Percentiles rank a stretch among this genome's conserved stretches.
Evolutionary conservation across 2,113 vertebrate genomes (phyloP).

Genomic region (Plestiodon gilberti): DNA sequence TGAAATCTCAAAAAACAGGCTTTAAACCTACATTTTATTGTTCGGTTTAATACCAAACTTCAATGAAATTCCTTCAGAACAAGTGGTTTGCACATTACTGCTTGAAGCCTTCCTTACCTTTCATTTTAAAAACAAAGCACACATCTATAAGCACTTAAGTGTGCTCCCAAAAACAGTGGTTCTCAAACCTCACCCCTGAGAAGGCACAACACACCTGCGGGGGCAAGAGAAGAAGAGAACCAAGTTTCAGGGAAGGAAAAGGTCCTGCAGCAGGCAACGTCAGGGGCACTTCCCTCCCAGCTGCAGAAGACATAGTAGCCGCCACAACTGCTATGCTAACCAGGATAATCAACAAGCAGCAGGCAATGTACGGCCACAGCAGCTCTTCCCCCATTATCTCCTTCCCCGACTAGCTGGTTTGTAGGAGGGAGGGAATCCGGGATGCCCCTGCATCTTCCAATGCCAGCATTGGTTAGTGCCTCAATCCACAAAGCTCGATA

Average conservation of each 20-base stretch:
- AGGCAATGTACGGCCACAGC: not conserved
- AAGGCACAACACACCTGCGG: constrained; percentile 7
- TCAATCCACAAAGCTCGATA: not conserved
- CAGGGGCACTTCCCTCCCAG: not conserved
- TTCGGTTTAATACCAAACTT: not conserved
- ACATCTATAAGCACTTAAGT: constrained; percentile 16
- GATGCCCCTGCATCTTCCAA: not conserved
- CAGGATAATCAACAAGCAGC: not conserved
- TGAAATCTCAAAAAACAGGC: not conserved
- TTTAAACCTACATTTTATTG: not conserved
- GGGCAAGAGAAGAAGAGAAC: not conserved
- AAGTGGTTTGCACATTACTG: not conserved
- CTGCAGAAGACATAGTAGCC: not conserved
- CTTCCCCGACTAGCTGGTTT: not conserved
- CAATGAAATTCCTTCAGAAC: not conserved
- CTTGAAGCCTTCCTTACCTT: not conserved
- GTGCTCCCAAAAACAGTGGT: constrained; percentile 29
- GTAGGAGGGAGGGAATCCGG: not conserved
- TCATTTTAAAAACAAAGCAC: not conserved
- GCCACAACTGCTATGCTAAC: not conserved
- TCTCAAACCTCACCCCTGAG: constrained; percentile 27
- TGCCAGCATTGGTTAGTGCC: not conserved
- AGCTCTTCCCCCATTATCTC: not conserved
- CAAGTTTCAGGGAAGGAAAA: not conserved
- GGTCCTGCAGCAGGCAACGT: not conserved